Evolutionary conservation across 2,113 vertebrate species (phyloP).

Genomic region (Oxygymnocypris stewartii): DNA sequence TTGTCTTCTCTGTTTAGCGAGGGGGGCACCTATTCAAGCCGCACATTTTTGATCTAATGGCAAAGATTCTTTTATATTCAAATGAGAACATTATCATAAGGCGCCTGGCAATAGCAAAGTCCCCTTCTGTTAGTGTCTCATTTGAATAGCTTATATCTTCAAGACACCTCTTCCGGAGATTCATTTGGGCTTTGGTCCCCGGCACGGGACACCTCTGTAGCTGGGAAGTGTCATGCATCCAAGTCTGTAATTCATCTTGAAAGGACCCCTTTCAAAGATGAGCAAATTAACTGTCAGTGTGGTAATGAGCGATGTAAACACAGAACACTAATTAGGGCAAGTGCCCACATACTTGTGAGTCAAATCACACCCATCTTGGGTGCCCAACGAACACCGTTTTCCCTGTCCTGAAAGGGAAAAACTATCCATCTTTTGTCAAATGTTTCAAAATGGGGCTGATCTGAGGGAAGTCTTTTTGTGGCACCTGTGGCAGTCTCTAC

Average conservation of each 20-base stretch:
- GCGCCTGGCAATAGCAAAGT: slow-evolving; percentile 72
- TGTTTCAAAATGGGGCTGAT: slow-evolving; percentile 63
- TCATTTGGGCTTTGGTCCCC: slow-evolving; percentile 77
- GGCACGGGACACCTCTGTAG: slow-evolving; percentile 71
- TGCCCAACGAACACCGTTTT: slow-evolving; percentile 49
- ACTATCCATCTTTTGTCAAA: slow-evolving; percentile 56
- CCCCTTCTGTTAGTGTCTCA: slow-evolving; percentile 76
- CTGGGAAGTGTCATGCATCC: slow-evolving; percentile 68
- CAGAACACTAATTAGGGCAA: slow-evolving; percentile 72
- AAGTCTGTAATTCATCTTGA: slow-evolving; percentile 73
- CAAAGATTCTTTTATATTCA: slow-evolving; percentile 78
- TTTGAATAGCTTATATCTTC: slow-evolving; percentile 82
- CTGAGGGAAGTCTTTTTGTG: slow-evolving; percentile 40
- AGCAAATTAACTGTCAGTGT: slow-evolving; percentile 73
- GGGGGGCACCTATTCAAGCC: slow-evolving; percentile 64
- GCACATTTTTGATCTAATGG: slow-evolving; percentile 70
- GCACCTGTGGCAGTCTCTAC: slow-evolving; percentile 74
- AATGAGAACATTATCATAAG: slow-evolving; percentile 83
- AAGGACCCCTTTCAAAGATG: slow-evolving; percentile 67
- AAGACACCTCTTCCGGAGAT: slow-evolving; percentile 72
- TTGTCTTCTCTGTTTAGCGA: slow-evolving; percentile 76
- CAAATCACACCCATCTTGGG: slow-evolving; percentile 60
- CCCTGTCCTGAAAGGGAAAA: slow-evolving; percentile 55
- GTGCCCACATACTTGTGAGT: slow-evolving; percentile 40
- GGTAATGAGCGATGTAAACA: slow-evolving; percentile 74